Conservation (phyloP, 2,797 vertebrate genomes). For the Ctenosaura bakeri region DNA sequence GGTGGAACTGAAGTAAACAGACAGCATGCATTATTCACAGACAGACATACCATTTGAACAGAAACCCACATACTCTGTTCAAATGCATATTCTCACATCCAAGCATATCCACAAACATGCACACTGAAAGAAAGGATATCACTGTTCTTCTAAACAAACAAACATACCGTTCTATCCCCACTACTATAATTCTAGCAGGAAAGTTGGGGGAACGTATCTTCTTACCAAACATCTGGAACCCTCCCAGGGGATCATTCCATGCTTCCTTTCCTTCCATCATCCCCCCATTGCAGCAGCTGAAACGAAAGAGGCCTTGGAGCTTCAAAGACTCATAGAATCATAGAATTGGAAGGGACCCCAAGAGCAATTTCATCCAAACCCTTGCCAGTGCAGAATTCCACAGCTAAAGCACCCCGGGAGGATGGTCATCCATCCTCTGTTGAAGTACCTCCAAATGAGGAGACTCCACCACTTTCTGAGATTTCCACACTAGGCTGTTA, state of each 20-base stretch:
- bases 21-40: neutral
- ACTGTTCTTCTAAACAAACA: neutral
- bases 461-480: too few relatives aligned
- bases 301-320: neutral
- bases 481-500: too few relatives aligned
- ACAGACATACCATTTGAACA: neutral
- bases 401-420: too few relatives aligned
- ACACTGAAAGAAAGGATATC: neutral
- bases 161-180: neutral
- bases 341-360: too few relatives aligned
- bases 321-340: too few relatives aligned
- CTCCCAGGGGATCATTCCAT: neutral
- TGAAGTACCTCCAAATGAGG: too few relatives aligned
- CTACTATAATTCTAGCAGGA: neutral
- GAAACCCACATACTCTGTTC: neutral
- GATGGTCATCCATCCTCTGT: too few relatives aligned
- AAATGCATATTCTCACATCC: neutral
- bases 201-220: neutral
- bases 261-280: neutral
- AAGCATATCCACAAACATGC: neutral
- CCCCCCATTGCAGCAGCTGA: neutral
- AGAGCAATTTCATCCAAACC: too few relatives aligned
- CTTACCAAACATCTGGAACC: neutral
- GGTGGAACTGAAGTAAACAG: neutral
- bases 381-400: too few relatives aligned